phyloP scores from a whole-genome alignment of 92 coral and sea anemone genomes.

The Parazoanthus atlanticus region DNA sequence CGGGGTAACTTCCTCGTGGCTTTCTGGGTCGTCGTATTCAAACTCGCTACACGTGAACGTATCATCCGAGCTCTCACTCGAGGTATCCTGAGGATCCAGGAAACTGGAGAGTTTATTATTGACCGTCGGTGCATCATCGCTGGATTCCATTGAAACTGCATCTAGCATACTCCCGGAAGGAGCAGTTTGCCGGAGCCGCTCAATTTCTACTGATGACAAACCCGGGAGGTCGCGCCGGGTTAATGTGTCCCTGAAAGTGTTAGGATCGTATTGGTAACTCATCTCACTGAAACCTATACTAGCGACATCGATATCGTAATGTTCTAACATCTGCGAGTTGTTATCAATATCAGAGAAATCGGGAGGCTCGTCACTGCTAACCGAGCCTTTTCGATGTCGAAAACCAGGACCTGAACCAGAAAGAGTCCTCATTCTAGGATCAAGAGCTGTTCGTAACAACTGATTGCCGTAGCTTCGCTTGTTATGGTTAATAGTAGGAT shows the following conservation, averaged over 20 bases:
- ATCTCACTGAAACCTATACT: constrained; percentile 95
- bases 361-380: constrained; percentile 84
- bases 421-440: constrained; percentile 69
- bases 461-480: constrained; percentile 31
- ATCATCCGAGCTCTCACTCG: constrained; percentile 97
- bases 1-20: constrained; percentile 62
- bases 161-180: constrained; percentile 95
- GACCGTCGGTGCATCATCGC: constrained; percentile 81
- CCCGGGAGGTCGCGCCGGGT: constrained; percentile 82
- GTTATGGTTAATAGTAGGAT: constrained; percentile 21
- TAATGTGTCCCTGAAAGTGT: constrained; percentile 73
- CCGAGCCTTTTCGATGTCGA: constrained; percentile 75
- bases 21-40: constrained; percentile 83
- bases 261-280: constrained; percentile 89
- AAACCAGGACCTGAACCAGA: constrained; percentile 53
- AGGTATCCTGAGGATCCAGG: constrained; percentile 83
- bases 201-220: constrained; percentile 81
- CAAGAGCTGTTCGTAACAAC: constrained; percentile 70
- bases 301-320: constrained; percentile 92
- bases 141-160: constrained; percentile 82
- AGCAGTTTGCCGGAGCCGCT: constrained; percentile 81
- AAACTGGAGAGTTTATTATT: constrained; percentile 79
- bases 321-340: constrained; percentile 91
- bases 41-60: constrained; percentile 97
- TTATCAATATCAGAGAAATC: constrained; percentile 88